These are phyloP conservation scores for Sebastiscus tertius DNA, from an alignment of 2,797 vertebrate genomes.

Conservation along the genomic window DNA sequence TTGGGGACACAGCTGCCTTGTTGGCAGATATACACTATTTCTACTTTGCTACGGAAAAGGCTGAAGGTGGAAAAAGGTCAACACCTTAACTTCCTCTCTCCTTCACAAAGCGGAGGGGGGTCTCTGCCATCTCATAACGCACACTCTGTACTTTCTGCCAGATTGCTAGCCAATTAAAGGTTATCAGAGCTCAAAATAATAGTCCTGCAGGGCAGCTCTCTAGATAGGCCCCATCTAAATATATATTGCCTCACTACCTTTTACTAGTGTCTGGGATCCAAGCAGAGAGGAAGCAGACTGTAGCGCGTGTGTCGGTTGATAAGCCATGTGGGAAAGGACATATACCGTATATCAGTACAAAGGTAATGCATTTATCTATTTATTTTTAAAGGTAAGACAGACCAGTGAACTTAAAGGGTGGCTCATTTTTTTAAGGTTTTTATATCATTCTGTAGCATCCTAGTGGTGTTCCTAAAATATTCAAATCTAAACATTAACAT, in stretches of 20 bases:
- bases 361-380: conserved; percentile 7
- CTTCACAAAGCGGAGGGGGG: conserved; percentile 38
- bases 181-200: conserved; percentile 75
- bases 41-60: conserved; percentile 25
- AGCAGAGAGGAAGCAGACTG: conserved; percentile 20
- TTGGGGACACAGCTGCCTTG: conserved; percentile 22
- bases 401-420: background rate
- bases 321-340: conserved; percentile 36
- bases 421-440: no score
- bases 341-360: conserved; percentile 4
- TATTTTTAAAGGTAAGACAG: background rate
- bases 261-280: conserved; percentile 29
- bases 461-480: no score
- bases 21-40: conserved; percentile 44
- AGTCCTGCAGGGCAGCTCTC: conserved; percentile 49
- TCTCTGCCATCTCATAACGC: conserved; percentile 32
- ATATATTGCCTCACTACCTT: conserved; percentile 52
- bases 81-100: conserved; percentile 55
- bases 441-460: no score
- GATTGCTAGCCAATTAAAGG: conserved; percentile 76
- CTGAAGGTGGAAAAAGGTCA: conserved; percentile 69
- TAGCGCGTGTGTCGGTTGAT: conserved; percentile 33
- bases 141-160: conserved; percentile 48
- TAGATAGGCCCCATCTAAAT: conserved; percentile 63
- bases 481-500: no score